Evolutionary conservation across 2,888 invertebrate species (phyloP), one percentile per base, ranked within the genome.

Genomic region (Drosophila paranaensis): DNA sequence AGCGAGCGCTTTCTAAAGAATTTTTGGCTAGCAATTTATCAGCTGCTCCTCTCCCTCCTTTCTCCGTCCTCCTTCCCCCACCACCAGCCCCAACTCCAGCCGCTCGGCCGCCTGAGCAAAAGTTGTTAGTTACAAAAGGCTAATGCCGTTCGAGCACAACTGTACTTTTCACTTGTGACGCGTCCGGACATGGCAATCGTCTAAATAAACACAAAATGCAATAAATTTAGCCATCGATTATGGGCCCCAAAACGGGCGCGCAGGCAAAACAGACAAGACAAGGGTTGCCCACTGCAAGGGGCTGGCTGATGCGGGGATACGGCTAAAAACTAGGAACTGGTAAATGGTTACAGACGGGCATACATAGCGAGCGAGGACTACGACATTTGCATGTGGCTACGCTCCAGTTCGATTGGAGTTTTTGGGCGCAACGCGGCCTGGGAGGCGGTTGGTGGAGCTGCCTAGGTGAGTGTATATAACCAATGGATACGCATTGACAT

Each of bases 131-230:
- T 79, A 78, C 51, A 50, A 69, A 54, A 39, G 62, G 58, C 51
- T 61, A 72, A 60, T 50, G 66, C 51, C 62, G 68, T 61, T 27
- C 39, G 57, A 56, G 65, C 88, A 76, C 79, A 81, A 84, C 89
- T 89, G 83, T 84, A 84, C 83, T 82, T 82, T 77, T 70, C 68
- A 71, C 56, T 77, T 77, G 81, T 79, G 85, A 71, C 72, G 84
- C 84, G 62, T 58, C 73, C 77, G 72, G 84, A 83, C 85, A 73
- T 65, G 78, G 67, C 86, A 86, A 86, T 86, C 81, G 88, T 85
- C 82, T 85, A 85, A 85, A 89, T 85, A 85, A 85, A 85, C 86
- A 85, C 74, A 88, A 71, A 85, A 85, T 89, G 89, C 88, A 85
- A 89, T 85, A 85, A 85, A 85, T 85, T 89, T 73, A 65, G 65